Evolutionary conservation across 2,888 invertebrate species (phyloP), one percentile per base, ranked within the genome.

Genomic region (Orgyia antiqua): DNA sequence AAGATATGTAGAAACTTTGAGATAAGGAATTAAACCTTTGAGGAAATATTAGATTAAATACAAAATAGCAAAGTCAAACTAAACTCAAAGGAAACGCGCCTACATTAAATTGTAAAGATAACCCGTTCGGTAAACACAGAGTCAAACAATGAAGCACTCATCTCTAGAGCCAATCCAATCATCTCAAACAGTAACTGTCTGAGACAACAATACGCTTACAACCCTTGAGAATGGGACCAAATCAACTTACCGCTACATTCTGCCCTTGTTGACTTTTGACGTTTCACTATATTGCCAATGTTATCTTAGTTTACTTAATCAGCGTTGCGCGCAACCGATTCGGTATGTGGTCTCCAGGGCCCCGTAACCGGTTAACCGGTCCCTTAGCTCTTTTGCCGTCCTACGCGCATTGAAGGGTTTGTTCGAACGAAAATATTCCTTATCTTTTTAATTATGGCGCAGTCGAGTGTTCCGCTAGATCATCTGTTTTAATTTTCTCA

Each of bases 221-320:
- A 69, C 83, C 83, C 83, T 74, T 74, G 80, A 80, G 80, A 74
- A 72, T 73, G 69, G 68, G 61, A 56, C 69, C 70, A 71, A 82
- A 83, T 83, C 82, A 79, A 80, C 80, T 80, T 77, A 79, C 65
- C 77, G 68, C 79, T 74, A 70, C 74, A 66, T 66, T 67, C 65
- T 60, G 68, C 83, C 82, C 84, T 72, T 86, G 84, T 86, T 86
- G 84, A 86, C 84, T 86, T 77, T 80, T 74, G 76, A 75, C 82
- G 78, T 76, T 64, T 65, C 67, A 64, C 71, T 68, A 68, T 70
- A 77, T 76, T 66, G 70, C 61, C 76, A 71, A 70, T 77, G 76
- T 79, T 86, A 84, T 86, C 84, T 83, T 76, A 80, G 84, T 84
- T 84, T 83, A 83, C 84, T 84, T 86, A 84, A 86, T 86, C 84